Conservation (phyloP, 1,140 invertebrate species). For the Lanistes nyassanus region DNA sequence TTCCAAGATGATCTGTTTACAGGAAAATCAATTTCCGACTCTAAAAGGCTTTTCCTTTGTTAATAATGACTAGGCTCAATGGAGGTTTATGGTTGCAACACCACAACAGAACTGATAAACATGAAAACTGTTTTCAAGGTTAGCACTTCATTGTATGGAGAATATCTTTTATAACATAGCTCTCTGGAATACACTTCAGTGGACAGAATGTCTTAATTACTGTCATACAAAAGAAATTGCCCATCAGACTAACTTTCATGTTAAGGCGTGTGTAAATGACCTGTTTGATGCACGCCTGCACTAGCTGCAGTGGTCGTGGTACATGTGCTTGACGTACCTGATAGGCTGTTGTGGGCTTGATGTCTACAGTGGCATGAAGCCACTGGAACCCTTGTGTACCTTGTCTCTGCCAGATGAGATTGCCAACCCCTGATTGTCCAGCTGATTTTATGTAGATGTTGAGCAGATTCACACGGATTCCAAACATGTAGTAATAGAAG, state of each 20-base stretch:
- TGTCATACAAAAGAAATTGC: background rate
- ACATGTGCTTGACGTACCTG: constrained; percentile 33
- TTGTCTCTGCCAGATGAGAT: constrained; percentile 46
- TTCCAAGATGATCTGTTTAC: constrained; percentile 60
- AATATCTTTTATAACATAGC: background rate
- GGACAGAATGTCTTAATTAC: background rate
- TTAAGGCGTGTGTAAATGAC: background rate
- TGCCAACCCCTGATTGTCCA: constrained; percentile 14
- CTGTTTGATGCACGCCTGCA: background rate
- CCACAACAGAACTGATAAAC: background rate
- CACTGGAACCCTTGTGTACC: constrained; percentile 61
- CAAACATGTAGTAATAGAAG: constrained; percentile 66
- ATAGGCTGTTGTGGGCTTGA: constrained; percentile 47
- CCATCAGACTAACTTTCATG: background rate
- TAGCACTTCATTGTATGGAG: background rate
- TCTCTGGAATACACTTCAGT: background rate
- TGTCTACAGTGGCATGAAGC: constrained; percentile 49
- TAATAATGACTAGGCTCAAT: background rate
- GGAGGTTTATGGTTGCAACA: background rate
- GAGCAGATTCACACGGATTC: constrained; percentile 36
- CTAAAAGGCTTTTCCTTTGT: background rate
- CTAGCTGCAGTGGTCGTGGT: no score
- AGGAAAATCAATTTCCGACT: background rate
- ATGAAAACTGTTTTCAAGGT: background rate
- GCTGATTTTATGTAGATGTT: constrained; percentile 40